A percentile compares a stretch with the other conserved stretches of the same genome.
phyloP scores from a whole-genome alignment of 92 coral and sea anemone species.

The Porites divaricata region DNA sequence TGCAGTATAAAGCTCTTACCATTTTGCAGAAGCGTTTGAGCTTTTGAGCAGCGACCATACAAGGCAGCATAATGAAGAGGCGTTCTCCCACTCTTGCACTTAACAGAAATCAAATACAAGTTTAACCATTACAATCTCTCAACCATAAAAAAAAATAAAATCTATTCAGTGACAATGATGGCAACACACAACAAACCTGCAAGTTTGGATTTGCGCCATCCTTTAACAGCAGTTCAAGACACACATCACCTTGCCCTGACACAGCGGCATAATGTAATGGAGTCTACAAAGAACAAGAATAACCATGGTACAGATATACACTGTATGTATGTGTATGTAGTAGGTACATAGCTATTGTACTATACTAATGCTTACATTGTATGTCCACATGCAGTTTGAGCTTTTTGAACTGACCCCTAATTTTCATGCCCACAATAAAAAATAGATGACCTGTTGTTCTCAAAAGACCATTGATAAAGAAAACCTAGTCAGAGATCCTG shows the following conservation, averaged over 20 bases:
- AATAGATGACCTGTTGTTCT: no score
- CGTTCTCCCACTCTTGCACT: constrained; percentile 95
- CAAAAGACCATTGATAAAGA: no score
- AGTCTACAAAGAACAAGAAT: constrained; percentile 55
- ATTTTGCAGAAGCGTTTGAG: constrained; percentile 93
- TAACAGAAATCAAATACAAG: neutral
- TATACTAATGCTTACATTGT: no score
- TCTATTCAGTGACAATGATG: neutral
- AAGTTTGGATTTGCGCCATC: constrained; percentile 97
- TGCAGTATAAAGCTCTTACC: constrained; percentile 48
- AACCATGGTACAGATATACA: neutral
- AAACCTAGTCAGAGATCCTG: no score
- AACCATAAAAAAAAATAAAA: neutral
- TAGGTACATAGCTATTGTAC: no score
- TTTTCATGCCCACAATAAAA: no score
- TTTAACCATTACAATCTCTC: neutral
- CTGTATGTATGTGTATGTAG: neutral
- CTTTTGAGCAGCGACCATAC: constrained; percentile 94
- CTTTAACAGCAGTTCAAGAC: constrained; percentile 89
- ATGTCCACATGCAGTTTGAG: no score
- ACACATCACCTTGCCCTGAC: constrained; percentile 93
- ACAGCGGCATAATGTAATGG: constrained; percentile 96
- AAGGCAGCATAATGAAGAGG: constrained; percentile 97
- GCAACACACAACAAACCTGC: constrained; percentile 60
- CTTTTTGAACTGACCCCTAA: no score